Evolutionary conservation across 2,113 vertebrate genomes (phyloP).

Genomic region (Struthidea cinerea): DNA sequence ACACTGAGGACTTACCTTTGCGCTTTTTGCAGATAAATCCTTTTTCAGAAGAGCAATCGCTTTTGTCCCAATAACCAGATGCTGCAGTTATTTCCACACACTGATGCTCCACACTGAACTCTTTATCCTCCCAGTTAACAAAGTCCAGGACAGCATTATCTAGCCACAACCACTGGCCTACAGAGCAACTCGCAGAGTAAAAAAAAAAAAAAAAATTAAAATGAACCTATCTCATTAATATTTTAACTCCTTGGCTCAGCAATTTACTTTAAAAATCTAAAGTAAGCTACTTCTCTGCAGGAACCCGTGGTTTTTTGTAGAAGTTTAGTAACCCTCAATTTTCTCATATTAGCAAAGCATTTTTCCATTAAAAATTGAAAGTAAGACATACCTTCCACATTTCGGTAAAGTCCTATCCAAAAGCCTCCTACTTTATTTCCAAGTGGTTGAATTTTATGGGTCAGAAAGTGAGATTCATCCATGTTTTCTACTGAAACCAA

Average conservation of each 20-base stretch:
- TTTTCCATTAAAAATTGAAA: neutral
- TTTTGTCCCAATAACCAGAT: conserved; percentile 13
- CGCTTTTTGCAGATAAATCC: conserved; percentile 42
- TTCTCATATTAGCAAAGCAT: neutral
- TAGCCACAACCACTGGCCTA: conserved; percentile 31
- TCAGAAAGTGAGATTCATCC: conserved; percentile 82
- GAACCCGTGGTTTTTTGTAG: neutral
- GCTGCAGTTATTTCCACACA: neutral
- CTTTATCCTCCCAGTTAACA: conserved; percentile 39
- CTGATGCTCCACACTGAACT: neutral
- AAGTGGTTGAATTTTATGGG: conserved; percentile 76
- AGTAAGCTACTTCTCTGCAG: neutral
- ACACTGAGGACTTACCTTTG: neutral
- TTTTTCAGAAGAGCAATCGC: conserved; percentile 8
- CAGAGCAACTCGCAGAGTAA: neutral
- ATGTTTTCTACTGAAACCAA: conserved; percentile 79
- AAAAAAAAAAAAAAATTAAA: neutral
- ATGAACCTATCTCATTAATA: neutral
- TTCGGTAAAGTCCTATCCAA: conserved; percentile 88
- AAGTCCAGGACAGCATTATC: conserved; percentile 14
- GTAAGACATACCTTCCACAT: conserved; percentile 75
- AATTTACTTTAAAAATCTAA: neutral
- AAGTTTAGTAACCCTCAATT: neutral
- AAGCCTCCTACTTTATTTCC: conserved; percentile 76
- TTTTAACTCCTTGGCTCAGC: neutral